Percentiles rank a stretch among this genome's conserved stretches.
Conservation (phyloP, 2,888 invertebrate species). For the Gastracanthus pulcherrimus region DNA sequence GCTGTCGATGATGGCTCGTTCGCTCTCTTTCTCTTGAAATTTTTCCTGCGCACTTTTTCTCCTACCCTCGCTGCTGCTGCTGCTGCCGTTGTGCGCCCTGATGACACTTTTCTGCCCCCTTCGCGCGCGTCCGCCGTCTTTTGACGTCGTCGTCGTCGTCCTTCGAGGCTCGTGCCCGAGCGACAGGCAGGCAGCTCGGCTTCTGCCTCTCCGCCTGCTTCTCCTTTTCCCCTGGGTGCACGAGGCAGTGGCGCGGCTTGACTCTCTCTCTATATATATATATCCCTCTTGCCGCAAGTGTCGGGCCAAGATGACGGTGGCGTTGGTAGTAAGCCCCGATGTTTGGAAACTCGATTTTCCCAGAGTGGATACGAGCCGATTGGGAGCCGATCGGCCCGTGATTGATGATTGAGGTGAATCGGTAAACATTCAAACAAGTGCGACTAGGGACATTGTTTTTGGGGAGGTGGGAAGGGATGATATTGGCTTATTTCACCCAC, state of each 20-base stretch:
- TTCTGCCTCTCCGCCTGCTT: too few species aligned
- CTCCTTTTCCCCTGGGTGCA: neutral
- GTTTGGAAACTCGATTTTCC: conserved; percentile 3
- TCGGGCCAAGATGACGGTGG: neutral
- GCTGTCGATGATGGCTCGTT: neutral
- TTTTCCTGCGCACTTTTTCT: too few species aligned
- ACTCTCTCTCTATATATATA: neutral
- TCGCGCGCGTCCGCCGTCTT: too few species aligned
- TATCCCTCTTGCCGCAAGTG: neutral
- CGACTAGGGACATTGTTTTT: neutral
- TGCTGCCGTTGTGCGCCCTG: neutral
- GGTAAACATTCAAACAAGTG: neutral
- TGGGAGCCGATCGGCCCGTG: neutral
- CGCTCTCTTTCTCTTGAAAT: neutral
- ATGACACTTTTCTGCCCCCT: neutral
- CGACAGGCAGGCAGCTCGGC: neutral
- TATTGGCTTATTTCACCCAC: too few species aligned
- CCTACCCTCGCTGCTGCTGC: neutral
- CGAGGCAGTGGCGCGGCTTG: neutral
- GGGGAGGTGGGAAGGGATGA: too few species aligned
- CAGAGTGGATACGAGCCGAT: neutral
- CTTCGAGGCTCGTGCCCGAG: neutral
- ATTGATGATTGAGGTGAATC: neutral
- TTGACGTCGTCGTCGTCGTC: too few species aligned
- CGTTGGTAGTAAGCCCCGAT: neutral